phyloP scores from a whole-genome alignment of 2,797 vertebrate genomes.

The Echiichthys vipera region DNA sequence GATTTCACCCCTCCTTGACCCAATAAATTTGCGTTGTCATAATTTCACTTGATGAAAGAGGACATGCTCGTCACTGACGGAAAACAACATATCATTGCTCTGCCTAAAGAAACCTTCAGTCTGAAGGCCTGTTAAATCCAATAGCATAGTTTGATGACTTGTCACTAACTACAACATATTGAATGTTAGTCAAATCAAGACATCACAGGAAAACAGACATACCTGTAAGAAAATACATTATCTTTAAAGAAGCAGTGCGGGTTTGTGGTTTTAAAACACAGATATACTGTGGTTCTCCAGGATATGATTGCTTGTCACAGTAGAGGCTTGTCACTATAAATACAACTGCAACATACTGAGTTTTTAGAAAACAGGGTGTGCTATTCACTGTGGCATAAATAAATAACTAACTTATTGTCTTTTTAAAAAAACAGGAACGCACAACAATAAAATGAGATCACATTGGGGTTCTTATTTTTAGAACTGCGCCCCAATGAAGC shows the following conservation, averaged over 20 bases:
- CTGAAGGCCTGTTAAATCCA: conserved; percentile 1
- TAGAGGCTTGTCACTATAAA: conserved; percentile 63
- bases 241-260: conserved; percentile 24
- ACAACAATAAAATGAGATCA: conserved; percentile 64
- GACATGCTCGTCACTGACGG: conserved; percentile 20
- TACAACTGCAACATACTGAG: conserved; percentile 54
- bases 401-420: conserved; percentile 65
- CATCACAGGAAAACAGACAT: conserved; percentile 17
- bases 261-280: conserved; percentile 26
- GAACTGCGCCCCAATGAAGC: conserved; percentile 56
- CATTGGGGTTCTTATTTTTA: conserved; percentile 70
- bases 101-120: conserved; percentile 23
- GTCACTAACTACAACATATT: conserved; percentile 40
- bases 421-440: conserved; percentile 53
- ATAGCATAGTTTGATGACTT: conserved; percentile 34
- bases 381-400: conserved; percentile 63
- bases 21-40: conserved; percentile 58
- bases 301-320: conserved; percentile 54
- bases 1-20: conserved; percentile 45
- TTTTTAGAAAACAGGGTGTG: conserved; percentile 57
- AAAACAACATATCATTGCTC: conserved; percentile 1
- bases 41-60: conserved; percentile 57
- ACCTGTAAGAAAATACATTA: conserved; percentile 14
- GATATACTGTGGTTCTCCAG: conserved; percentile 19
- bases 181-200: conserved; percentile 41